A percentile compares a stretch with the other conserved stretches of the same genome.
Evolutionary conservation across 2,113 vertebrate genomes (phyloP).

Genomic region (Otolemur garnettii): DNA sequence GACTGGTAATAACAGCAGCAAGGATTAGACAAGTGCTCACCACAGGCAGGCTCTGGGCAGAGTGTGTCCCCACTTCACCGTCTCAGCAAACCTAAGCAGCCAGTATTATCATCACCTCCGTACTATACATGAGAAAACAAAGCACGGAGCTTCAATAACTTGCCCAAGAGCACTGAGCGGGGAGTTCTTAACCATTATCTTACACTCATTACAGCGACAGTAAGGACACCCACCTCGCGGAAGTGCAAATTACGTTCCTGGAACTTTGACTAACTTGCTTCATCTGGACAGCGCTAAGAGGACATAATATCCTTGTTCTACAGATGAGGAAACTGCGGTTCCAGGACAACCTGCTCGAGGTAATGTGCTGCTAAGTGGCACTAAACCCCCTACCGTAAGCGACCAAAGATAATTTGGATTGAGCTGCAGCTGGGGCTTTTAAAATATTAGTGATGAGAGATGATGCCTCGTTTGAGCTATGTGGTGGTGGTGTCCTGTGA

Average conservation of each 20-base stretch:
- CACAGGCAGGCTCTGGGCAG: neutral
- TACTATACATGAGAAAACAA: neutral
- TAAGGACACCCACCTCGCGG: neutral
- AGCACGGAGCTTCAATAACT: neutral
- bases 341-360: neutral
- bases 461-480: neutral
- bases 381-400: neutral
- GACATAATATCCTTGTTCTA: neutral
- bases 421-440: neutral
- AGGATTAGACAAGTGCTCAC: neutral
- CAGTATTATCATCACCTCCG: neutral
- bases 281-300: neutral
- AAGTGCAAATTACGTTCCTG: neutral
- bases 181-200: neutral
- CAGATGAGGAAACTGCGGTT: neutral
- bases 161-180: neutral
- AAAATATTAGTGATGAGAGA: neutral
- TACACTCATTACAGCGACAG: neutral
- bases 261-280: neutral
- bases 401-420: neutral
- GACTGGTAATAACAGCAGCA: neutral
- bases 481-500: neutral
- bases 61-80: neutral
- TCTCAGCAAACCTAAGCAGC: neutral
- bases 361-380: neutral